Evolutionary conservation across 2,113 vertebrate genomes (phyloP).

Genomic region (Budorcas taxicolor): DNA sequence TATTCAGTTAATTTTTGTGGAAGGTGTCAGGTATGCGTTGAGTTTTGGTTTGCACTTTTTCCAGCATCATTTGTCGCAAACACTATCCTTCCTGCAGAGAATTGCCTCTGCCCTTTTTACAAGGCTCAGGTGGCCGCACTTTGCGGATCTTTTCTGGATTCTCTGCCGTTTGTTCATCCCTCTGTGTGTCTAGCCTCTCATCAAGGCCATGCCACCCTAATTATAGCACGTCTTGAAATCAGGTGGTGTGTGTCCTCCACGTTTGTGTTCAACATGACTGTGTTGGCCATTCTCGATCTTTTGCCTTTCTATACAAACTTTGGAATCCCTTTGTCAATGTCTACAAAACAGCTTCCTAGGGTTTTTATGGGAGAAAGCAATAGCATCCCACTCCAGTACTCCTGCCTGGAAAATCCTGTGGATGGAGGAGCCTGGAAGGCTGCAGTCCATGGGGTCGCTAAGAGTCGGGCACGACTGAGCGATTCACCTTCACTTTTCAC

Average conservation of each 20-base stretch:
- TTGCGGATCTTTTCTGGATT: neutral
- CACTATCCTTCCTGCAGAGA: neutral
- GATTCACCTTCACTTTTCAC: no score
- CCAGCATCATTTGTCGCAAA: fast-evolving
- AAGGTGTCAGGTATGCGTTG: fast-evolving
- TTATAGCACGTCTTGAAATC: neutral
- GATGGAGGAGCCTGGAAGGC: no score
- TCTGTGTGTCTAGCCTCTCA: fast-evolving
- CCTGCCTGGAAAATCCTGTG: no score
- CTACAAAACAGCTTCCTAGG: neutral
- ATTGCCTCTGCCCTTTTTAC: fast-evolving
- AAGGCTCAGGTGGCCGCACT: fast-evolving
- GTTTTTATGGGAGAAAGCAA: no score
- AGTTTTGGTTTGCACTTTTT: neutral
- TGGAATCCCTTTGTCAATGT: neutral
- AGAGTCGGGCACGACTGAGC: no score
- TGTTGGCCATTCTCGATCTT: no score
- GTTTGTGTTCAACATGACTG: fast-evolving
- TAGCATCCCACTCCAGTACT: no score
- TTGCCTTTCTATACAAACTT: neutral
- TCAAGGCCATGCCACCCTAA: fast-evolving
- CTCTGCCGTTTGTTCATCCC: fast-evolving
- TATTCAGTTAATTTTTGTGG: neutral
- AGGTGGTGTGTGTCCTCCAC: fast-evolving
- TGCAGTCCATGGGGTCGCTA: no score